These are phyloP conservation scores for Sesia apiformis DNA, from an alignment of 2,888 invertebrate genomes.

Conservation along the genomic window DNA sequence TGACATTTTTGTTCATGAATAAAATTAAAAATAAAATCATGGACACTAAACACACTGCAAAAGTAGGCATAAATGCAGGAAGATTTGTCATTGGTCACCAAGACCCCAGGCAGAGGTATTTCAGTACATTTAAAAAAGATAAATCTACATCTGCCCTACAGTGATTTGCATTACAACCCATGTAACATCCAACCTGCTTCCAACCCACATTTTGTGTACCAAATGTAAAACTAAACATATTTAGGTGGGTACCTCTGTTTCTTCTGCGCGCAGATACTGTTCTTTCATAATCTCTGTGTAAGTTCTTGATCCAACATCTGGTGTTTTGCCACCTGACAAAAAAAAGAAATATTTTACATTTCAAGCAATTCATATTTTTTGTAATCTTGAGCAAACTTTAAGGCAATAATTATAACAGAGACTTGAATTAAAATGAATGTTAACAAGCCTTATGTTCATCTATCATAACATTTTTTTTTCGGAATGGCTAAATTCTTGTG, in stretches of 20 bases:
- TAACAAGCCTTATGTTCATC: background rate
- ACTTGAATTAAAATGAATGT: background rate
- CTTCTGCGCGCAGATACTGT: constrained; percentile 90
- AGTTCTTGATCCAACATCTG: constrained; percentile 94
- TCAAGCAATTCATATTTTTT: background rate
- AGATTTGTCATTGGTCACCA: too few relatives aligned
- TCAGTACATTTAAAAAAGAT: background rate
- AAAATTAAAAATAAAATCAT: too few relatives aligned
- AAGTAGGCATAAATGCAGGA: too few relatives aligned
- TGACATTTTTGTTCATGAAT: too few relatives aligned
- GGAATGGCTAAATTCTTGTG: too few relatives aligned
- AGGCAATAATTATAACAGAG: background rate
- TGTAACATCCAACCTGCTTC: background rate
- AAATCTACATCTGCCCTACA: background rate
- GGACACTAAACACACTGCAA: too few relatives aligned
- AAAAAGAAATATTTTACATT: constrained; percentile 3
- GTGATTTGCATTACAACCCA: background rate
- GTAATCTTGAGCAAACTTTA: background rate
- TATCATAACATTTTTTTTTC: background rate
- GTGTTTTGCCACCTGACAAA: constrained; percentile 96
- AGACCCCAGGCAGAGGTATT: too few relatives aligned
- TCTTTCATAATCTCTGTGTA: constrained; percentile 99
- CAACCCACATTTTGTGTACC: too few relatives aligned
- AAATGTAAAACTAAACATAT: background rate
- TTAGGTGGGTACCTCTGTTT: constrained; percentile 80